These are phyloP conservation scores for Pseudomyrmex flavicornis DNA, from an alignment of 1,140 invertebrate genomes.

Conservation along the genomic window DNA sequence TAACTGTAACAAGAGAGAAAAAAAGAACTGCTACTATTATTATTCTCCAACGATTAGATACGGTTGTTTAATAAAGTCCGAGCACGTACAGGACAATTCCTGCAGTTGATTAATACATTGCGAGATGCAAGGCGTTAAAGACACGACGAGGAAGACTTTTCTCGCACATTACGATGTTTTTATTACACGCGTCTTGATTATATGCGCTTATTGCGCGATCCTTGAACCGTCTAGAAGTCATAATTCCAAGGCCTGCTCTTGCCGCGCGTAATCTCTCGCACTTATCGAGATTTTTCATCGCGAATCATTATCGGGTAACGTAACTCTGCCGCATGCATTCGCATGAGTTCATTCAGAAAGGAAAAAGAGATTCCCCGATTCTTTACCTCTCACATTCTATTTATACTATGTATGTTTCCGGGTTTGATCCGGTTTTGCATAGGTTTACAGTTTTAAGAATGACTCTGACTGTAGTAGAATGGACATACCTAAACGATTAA, in stretches of 20 bases:
- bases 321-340: slow-evolving; percentile 13
- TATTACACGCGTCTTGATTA: slow-evolving; percentile 36
- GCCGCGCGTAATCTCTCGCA: slow-evolving; percentile 23
- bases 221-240: slow-evolving; percentile 27
- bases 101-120: slow-evolving; percentile 29
- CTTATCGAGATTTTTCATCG: slow-evolving; percentile 38
- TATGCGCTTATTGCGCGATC: slow-evolving; percentile 16
- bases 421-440: neutral
- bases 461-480: neutral
- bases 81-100: slow-evolving; percentile 17
- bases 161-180: neutral
- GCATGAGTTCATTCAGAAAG: neutral
- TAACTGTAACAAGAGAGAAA: neutral
- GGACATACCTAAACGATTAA: neutral
- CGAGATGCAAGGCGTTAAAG: neutral
- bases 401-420: neutral
- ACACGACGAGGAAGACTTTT: slow-evolving; percentile 11
- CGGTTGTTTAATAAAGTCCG: slow-evolving; percentile 22
- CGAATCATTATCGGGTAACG: slow-evolving; percentile 1
- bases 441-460: neutral
- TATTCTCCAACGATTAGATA: neutral
- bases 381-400: neutral
- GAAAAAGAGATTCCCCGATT: neutral
- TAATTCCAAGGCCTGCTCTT: slow-evolving; percentile 30
- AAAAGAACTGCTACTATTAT: neutral